Conservation (phyloP, 2,113 vertebrate genomes). For the Hassar affinis region DNA sequence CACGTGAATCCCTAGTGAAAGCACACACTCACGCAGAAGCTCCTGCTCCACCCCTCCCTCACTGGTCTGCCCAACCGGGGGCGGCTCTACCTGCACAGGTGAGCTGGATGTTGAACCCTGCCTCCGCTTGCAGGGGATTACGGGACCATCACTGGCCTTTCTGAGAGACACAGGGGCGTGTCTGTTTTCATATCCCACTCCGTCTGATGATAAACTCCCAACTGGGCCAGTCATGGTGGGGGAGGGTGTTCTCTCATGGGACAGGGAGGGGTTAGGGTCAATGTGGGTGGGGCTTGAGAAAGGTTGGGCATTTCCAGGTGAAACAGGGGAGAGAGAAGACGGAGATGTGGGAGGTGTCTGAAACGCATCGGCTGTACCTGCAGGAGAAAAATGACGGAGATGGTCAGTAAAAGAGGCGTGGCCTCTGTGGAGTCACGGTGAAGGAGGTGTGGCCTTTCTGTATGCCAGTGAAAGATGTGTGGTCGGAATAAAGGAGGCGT, state of each 20-base stretch:
- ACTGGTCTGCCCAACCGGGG: not conserved
- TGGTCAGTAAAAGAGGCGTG: not conserved
- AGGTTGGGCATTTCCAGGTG: conserved; percentile 26
- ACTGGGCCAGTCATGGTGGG: conserved; percentile 8
- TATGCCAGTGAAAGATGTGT: not conserved
- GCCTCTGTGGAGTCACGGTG: not conserved
- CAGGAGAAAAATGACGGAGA: not conserved
- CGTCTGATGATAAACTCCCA: conserved; percentile 27
- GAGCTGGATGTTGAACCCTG: conserved; percentile 1
- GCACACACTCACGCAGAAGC: conserved; percentile 66
- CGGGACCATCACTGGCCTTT: not conserved
- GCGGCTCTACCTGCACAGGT: conserved; percentile 12
- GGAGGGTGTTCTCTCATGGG: not conserved
- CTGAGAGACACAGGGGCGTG: not conserved
- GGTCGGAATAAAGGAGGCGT: not conserved
- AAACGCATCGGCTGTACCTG: conserved; percentile 51
- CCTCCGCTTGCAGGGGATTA: not conserved
- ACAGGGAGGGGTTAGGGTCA: conserved; percentile 44
- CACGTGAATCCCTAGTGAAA: conserved; percentile 54
- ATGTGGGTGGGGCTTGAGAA: conserved; percentile 15
- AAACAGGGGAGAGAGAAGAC: conserved; percentile 58
- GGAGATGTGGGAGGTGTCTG: conserved; percentile 62
- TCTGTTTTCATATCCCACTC: conserved; percentile 37
- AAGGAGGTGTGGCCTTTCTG: not conserved
- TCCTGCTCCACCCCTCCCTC: conserved; percentile 51